Percentiles rank a stretch among this genome's conserved stretches.
phyloP scores from a whole-genome alignment of 2,888 invertebrate species.

The Pristionchus japonicus region DNA sequence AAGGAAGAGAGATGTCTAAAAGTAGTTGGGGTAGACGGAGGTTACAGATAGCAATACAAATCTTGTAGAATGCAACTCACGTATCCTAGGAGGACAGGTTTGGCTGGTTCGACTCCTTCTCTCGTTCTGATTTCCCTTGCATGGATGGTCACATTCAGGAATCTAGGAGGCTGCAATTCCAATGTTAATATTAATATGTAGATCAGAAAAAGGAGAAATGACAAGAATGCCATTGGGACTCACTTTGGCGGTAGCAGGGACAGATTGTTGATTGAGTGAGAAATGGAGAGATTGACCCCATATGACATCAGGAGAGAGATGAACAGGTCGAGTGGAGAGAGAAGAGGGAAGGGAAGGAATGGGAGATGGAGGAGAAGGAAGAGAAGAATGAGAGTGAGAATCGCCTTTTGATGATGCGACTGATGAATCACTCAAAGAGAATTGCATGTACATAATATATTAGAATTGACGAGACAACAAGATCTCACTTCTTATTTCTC shows the following conservation, averaged over 20 bases:
- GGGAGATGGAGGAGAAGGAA: background rate
- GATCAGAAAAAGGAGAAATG: too few relatives aligned
- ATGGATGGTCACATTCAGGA: slow-evolving; percentile 68
- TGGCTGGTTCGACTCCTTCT: slow-evolving; percentile 49
- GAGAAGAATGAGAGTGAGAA: background rate
- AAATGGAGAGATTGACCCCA: slow-evolving; percentile 73
- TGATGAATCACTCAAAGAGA: background rate
- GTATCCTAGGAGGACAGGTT: slow-evolving; percentile 64
- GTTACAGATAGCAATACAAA: background rate
- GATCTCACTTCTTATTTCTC: background rate
- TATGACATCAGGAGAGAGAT: slow-evolving; percentile 56
- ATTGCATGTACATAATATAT: background rate
- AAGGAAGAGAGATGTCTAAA: slow-evolving; percentile 61
- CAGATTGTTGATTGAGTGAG: slow-evolving; percentile 52
- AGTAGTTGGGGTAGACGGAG: background rate
- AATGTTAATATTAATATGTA: background rate
- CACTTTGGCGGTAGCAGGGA: slow-evolving; percentile 20
- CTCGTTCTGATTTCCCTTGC: slow-evolving; percentile 52
- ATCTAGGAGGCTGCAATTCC: slow-evolving; percentile 50
- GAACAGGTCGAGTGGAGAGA: slow-evolving; percentile 48
- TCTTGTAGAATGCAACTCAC: too few relatives aligned
- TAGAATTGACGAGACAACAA: background rate
- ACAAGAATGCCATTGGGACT: too few relatives aligned
- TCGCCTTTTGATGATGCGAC: background rate
- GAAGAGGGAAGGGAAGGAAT: slow-evolving; percentile 35